Evolutionary conservation across 2,888 invertebrate genomes (phyloP).

Genomic region (Trichopria drosophilae): DNA sequence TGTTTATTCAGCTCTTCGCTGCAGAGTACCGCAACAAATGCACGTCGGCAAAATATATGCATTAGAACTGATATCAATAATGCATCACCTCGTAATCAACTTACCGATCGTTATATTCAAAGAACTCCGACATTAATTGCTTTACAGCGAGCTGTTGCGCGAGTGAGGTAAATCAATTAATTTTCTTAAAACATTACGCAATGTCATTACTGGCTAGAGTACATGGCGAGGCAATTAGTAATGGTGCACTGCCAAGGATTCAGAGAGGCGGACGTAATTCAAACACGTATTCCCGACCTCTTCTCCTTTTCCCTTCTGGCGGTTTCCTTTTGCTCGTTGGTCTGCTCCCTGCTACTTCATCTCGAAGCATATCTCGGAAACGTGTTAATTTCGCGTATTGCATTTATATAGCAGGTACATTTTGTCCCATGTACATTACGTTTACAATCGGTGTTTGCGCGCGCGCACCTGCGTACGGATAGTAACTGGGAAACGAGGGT

Average conservation of each 20-base stretch:
- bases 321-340: neutral
- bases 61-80: no score
- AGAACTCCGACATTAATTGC: no score
- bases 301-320: constrained; percentile 11
- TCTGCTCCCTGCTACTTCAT: constrained; percentile 12
- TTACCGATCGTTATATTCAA: no score
- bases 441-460: constrained; percentile 2
- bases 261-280: constrained; percentile 34
- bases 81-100: no score
- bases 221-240: constrained; percentile 27
- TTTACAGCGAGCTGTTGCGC: no score
- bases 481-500: constrained; percentile 29
- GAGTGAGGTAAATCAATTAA: constrained; percentile 7
- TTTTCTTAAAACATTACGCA: neutral
- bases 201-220: no score
- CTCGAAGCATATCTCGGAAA: constrained; percentile 25
- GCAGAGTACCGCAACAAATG: no score
- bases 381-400: constrained; percentile 39
- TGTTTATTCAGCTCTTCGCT: no score
- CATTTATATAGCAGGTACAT: constrained; percentile 30
- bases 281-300: constrained; percentile 30
- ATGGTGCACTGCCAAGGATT: constrained; percentile 11
- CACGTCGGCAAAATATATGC: no score
- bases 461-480: constrained; percentile 1
- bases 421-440: constrained; percentile 8